A percentile compares a stretch with the other conserved stretches of the same genome.
Evolutionary conservation across 2,113 vertebrate genomes (phyloP).

Genomic region (Albula goreensis): DNA sequence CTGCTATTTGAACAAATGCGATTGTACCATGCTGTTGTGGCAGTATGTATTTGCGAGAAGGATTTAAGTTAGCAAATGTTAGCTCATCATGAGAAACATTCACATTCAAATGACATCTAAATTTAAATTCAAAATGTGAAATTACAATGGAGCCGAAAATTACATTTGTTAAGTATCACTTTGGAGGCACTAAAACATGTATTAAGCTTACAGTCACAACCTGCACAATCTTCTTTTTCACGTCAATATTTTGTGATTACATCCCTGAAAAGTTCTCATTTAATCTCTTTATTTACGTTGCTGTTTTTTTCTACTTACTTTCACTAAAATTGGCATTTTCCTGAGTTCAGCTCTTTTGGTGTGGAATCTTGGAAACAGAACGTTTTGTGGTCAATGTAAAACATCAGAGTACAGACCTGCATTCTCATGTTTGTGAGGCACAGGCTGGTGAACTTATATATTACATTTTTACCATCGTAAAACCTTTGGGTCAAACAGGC

Average conservation of each 20-base stretch:
- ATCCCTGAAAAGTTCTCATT: not conserved
- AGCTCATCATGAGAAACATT: not conserved
- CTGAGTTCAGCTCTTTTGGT: not conserved
- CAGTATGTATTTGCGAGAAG: not conserved
- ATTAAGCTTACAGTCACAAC: not conserved
- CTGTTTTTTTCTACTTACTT: not conserved
- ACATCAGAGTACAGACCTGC: no score
- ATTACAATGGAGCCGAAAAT: not conserved
- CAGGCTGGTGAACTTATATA: not conserved
- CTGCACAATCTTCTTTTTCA: not conserved
- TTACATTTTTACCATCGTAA: no score
- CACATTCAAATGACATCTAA: not conserved
- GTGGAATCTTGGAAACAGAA: not conserved
- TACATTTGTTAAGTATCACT: not conserved
- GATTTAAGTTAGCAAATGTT: not conserved
- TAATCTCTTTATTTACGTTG: not conserved
- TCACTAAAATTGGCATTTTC: not conserved
- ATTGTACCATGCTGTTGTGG: not conserved
- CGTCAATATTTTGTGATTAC: not conserved
- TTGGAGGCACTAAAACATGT: not conserved
- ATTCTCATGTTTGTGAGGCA: no score
- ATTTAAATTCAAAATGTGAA: not conserved
- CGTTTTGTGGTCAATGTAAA: not conserved
- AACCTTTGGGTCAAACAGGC: no score
- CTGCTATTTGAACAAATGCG: not conserved